phyloP scores from a whole-genome alignment of 2,113 vertebrate species.

The Ranitomeya imitator region DNA sequence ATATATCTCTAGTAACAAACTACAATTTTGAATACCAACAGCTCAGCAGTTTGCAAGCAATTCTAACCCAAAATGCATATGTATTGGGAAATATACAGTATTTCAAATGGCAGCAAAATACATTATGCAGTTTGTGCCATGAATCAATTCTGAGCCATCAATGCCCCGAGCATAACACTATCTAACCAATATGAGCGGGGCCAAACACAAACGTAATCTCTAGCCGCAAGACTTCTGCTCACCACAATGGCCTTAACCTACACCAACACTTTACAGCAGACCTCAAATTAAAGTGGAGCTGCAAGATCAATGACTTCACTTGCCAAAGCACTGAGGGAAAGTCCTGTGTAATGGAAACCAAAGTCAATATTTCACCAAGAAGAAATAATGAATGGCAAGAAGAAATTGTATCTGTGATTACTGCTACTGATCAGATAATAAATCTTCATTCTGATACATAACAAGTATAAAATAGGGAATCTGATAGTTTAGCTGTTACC shows the following conservation, averaged over 20 bases:
- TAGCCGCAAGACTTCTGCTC: slow-evolving; percentile 44
- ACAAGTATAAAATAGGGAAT: neutral
- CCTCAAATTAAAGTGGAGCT: slow-evolving; percentile 46
- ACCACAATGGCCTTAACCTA: slow-evolving; percentile 49
- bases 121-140: slow-evolving; percentile 29
- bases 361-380: slow-evolving; percentile 45
- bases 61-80: slow-evolving; percentile 1
- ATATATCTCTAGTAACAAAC: neutral
- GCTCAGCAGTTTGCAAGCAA: slow-evolving; percentile 15
- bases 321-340: slow-evolving; percentile 46
- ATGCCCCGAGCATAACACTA: slow-evolving; percentile 3
- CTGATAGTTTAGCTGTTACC: neutral
- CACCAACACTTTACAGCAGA: slow-evolving; percentile 43
- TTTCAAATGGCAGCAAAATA: slow-evolving; percentile 13
- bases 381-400: slow-evolving; percentile 37
- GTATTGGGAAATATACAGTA: slow-evolving; percentile 12
- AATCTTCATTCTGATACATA: neutral
- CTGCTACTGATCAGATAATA: neutral
- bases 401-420: neutral
- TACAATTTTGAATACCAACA: slow-evolving; percentile 18
- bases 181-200: slow-evolving; percentile 7
- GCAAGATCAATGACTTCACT: slow-evolving; percentile 44
- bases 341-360: slow-evolving; percentile 39
- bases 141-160: slow-evolving; percentile 22
- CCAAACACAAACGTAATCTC: slow-evolving; percentile 34